Evolutionary conservation across 1,140 invertebrate species (phyloP).

Genomic region (Choristoneura fumiferana): DNA sequence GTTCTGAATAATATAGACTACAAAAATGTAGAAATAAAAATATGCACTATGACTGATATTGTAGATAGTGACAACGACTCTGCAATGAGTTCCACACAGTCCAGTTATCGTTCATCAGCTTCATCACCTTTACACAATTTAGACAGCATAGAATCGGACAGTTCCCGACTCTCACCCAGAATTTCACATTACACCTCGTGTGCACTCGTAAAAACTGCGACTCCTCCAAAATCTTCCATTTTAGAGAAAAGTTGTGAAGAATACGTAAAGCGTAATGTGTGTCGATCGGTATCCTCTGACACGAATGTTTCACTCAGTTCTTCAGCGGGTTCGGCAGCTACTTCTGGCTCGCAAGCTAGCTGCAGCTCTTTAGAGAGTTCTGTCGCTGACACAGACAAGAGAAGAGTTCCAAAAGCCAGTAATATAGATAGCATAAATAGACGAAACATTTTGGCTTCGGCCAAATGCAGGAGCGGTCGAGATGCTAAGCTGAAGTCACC

Average conservation of each 20-base stretch:
- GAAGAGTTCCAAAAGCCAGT: slow-evolving; percentile 85
- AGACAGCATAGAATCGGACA: slow-evolving; percentile 68
- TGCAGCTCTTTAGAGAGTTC: slow-evolving; percentile 82
- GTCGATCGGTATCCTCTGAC: slow-evolving; percentile 81
- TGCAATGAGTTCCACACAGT: slow-evolving; percentile 87
- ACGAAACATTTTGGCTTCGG: slow-evolving; percentile 92
- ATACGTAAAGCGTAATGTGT: slow-evolving; percentile 72
- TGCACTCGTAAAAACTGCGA: slow-evolving; percentile 51
- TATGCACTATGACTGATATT: slow-evolving; percentile 66
- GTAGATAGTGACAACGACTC: slow-evolving; percentile 93
- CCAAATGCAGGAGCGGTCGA: slow-evolving; percentile 88
- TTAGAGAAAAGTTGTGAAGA: slow-evolving; percentile 54
- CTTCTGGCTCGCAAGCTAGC: slow-evolving; percentile 84
- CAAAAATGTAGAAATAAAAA: slow-evolving; percentile 67
- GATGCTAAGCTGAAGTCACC: slow-evolving; percentile 84
- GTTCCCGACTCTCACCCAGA: slow-evolving; percentile 65
- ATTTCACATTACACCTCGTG: slow-evolving; percentile 60
- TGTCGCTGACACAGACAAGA: slow-evolving; percentile 78
- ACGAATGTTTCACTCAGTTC: slow-evolving; percentile 81
- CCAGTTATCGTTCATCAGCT: slow-evolving; percentile 86
- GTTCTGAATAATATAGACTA: slow-evolving; percentile 48
- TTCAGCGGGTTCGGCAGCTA: slow-evolving; percentile 82
- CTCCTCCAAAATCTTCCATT: slow-evolving; percentile 48
- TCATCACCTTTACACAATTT: slow-evolving; percentile 79
- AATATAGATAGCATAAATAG: slow-evolving; percentile 90